Percentiles rank a stretch among this genome's conserved stretches.
Evolutionary conservation across 2,888 invertebrate genomes (phyloP).

Genomic region (Nipponacmea schrenckii): DNA sequence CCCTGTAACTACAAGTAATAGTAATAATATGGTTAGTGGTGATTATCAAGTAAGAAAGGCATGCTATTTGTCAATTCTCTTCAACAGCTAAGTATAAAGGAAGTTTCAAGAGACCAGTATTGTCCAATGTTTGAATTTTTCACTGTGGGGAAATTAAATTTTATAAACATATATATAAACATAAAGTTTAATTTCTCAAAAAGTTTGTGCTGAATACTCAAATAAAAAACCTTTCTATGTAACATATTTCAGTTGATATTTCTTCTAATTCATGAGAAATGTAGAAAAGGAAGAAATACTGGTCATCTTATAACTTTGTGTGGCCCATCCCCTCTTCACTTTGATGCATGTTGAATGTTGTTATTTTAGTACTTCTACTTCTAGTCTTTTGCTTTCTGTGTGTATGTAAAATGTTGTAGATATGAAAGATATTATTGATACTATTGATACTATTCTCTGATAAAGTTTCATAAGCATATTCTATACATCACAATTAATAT

Average conservation of each 20-base stretch:
- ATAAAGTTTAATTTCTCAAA: too few relatives aligned
- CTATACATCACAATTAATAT: too few relatives aligned
- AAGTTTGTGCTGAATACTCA: slow-evolving; percentile 2
- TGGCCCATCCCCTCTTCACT: slow-evolving; percentile 11
- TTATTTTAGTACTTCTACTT: background rate
- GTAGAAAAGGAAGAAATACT: background rate
- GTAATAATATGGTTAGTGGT: slow-evolving; percentile 52
- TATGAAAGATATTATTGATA: too few relatives aligned
- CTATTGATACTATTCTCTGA: too few relatives aligned
- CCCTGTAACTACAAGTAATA: slow-evolving; percentile 53
- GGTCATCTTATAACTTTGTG: slow-evolving; percentile 16
- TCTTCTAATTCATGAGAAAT: slow-evolving; percentile 8
- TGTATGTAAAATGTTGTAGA: background rate
- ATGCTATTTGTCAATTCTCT: slow-evolving; percentile 11
- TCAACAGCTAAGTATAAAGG: slow-evolving; percentile 13
- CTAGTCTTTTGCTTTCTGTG: background rate
- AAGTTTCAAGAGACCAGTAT: background rate
- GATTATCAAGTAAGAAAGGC: slow-evolving; percentile 53
- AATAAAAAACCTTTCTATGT: too few relatives aligned
- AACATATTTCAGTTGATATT: slow-evolving; percentile 19
- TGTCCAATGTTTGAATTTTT: background rate
- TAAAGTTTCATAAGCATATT: too few relatives aligned
- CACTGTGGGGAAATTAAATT: slow-evolving; percentile 10
- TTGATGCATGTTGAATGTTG: background rate
- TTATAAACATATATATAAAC: too few relatives aligned